Base-by-base conservation (phyloP, 2,888 invertebrate genomes). In the Linnaemya tessellans region DNA sequence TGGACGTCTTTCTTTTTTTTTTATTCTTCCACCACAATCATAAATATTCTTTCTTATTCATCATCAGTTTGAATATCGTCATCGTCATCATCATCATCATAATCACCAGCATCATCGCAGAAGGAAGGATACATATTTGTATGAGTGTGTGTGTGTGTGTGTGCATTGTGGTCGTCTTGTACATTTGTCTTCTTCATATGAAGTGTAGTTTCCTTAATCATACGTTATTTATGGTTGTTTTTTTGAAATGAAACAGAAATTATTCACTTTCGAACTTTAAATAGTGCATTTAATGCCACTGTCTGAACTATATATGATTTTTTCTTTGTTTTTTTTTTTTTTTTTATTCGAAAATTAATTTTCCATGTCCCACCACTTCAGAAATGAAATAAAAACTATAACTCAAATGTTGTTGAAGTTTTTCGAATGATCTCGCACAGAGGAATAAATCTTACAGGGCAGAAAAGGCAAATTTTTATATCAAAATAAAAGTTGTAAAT, bases 181-280 rank as follows among this genome's bases (percentile, higher is more conserved):
- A 67, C 5, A 11, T 30, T 8, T 46, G 25, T 30, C 43, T 75
- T 64, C 3, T 22, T 46, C 22, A 58, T 64, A 67, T 67, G 18
- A 38, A 49, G 41, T 70, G 75, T 43, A 68, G 18, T 70, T 56
- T 74, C 54, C 43, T 73, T 68, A 82, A 82, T 82, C 75, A 82
- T 49, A 77, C 30, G 64, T 71, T 77, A 77, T 82, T 82, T 77
- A 82, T 81, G 62, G 46, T 70, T 75, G 11, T 43, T 81, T 74
- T n/a, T 46, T 62, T 56, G 62, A 62, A 68, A 75, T 62, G n/a
- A 54, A 81, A 68, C 54, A 68, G 22, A 68, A 81, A 75, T 70
- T 77, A 77, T 82, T 82, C 75, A 64, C 62, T 62, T 70, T 60
- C 62, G 18, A 18, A 51, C 20, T 68, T 30, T 81, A 75, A 81